Evolutionary conservation across 2,888 invertebrate species (phyloP), one percentile per base, ranked within the genome.

Genomic region (Apomyelois bistriatella): DNA sequence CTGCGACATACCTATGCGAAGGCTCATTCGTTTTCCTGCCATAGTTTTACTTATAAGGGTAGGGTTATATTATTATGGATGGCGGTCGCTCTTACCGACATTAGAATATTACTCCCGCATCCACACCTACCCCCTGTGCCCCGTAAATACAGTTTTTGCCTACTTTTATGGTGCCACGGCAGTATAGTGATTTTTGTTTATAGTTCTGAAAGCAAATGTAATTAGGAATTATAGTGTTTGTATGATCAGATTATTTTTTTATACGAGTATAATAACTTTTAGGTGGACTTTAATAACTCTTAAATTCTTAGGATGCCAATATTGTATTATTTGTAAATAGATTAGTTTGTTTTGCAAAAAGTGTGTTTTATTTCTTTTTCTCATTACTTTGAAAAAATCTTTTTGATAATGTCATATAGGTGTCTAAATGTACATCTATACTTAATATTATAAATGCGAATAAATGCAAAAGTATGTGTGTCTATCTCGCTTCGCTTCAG

Each of bases 61-160:
- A 66, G 70, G 70, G 72, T 72, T 76, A 78, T 77, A 85, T 85
- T 85, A 83, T 82, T 85, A 86, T 84, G 76, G 82, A 86, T 85
- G 79, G 80, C 77, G 79, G 78, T 74, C 76, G 77, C 80, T 79
- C 62, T 74, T 72, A 75, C 80, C 76, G 67, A 79, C 84, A 86
- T 86, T 87, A 86, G 82, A 87, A 86, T 86, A 85, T 85, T 84
- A 74, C 82, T 69, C 74, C 72, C 76, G 70, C 85, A 84, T 74
- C 72, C 76, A 70, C 85, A 84, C 84, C 83, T 85, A 75, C 74
- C 79, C 78, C 77, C 58, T 46, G 60, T 72, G 75, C 72, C 71
- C 67, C 68, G 79, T 82, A 79, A 79, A 82, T 82, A 84, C 70
- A 76, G 76, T 79, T 82, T 81, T 82, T 79, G 69, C 71, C 69